Evolutionary conservation across 64 coral and sea anemone genomes (phyloP).

Genomic region (Pocillopora damicornis): DNA sequence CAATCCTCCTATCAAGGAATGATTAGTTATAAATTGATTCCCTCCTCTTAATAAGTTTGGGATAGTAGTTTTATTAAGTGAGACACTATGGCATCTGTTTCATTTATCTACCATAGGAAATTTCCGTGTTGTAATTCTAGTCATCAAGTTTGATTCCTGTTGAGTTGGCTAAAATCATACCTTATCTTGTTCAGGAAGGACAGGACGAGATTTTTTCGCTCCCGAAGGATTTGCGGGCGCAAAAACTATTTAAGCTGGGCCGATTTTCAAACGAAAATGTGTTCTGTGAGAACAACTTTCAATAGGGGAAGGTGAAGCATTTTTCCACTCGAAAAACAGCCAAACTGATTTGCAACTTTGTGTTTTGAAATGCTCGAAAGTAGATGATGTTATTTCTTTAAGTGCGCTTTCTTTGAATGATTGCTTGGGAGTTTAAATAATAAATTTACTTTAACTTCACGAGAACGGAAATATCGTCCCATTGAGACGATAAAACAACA

Average conservation of each 20-base stretch:
- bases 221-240: slow-evolving; percentile 28
- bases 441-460: background rate
- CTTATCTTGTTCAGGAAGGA: background rate
- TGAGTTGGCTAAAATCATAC: background rate
- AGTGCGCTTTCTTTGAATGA: background rate
- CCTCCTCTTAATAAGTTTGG: background rate
- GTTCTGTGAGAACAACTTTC: background rate
- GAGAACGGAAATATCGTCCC: background rate
- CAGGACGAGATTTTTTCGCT: background rate
- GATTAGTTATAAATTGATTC: background rate
- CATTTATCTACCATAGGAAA: background rate
- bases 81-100: background rate
- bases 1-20: background rate
- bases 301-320: background rate
- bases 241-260: slow-evolving; percentile 36
- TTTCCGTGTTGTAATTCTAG: background rate
- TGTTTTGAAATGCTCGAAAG: background rate
- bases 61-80: background rate
- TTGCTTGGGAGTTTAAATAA: background rate
- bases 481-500: background rate
- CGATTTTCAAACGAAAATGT: slow-evolving; percentile 22
- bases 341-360: background rate
- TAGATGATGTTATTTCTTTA: background rate
- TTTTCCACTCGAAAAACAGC: slow-evolving; percentile 16
- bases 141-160: slow-evolving; percentile 4